Evolutionary conservation across 64 coral and sea anemone species (phyloP).

Genomic region (Trachythela sp.): DNA sequence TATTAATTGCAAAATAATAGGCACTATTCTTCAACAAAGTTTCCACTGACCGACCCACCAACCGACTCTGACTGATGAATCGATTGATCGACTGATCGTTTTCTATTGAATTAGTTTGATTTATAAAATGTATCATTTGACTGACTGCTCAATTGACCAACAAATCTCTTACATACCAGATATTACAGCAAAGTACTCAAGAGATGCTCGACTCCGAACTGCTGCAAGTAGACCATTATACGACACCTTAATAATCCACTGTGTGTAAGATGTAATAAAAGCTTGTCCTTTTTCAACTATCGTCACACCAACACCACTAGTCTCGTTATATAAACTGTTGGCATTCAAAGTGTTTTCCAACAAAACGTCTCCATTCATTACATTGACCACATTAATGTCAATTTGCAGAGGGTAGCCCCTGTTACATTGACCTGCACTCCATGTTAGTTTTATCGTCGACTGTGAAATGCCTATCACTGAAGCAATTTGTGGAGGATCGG

Average conservation of each 20-base stretch:
- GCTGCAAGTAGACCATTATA: not conserved
- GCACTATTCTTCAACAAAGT: no score
- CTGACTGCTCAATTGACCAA: not conserved
- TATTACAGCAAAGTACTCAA: not conserved
- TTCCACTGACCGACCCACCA: no score
- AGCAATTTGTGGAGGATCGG: not conserved
- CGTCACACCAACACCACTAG: not conserved
- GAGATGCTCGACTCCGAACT: not conserved
- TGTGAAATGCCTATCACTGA: not conserved
- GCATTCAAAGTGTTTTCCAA: not conserved
- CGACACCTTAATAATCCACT: not conserved
- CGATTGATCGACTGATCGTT: no score
- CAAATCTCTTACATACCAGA: not conserved
- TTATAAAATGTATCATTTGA: no score
- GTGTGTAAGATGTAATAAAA: not conserved
- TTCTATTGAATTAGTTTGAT: no score
- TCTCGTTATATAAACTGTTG: not conserved
- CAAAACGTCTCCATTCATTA: not conserved
- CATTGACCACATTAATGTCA: not conserved
- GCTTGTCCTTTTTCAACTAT: not conserved
- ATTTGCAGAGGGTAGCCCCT: not conserved
- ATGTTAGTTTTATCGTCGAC: not conserved
- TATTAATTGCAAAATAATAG: no score
- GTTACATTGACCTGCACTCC: not conserved
- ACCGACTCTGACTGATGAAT: no score